Evolutionary conservation across 2,797 vertebrate species (phyloP).

Genomic region (Sarcophilus harrisii): DNA sequence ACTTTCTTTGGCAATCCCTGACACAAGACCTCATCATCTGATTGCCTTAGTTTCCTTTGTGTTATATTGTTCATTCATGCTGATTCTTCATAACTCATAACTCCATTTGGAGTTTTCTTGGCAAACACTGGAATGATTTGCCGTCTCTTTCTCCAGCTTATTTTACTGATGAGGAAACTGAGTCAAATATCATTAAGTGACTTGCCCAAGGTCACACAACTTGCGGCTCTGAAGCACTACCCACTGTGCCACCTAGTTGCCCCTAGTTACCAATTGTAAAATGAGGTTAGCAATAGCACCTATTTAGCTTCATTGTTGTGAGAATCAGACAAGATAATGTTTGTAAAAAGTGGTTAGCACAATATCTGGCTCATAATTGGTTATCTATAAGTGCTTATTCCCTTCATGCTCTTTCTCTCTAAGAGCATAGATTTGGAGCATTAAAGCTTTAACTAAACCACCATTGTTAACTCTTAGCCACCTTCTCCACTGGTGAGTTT

Average conservation of each 20-base stretch:
- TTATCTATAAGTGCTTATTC: no score
- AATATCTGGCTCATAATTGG: neutral
- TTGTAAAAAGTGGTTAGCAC: neutral
- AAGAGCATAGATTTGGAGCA: neutral
- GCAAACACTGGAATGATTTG: neutral
- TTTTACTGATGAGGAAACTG: neutral
- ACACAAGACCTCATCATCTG: no score
- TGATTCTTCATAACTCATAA: neutral
- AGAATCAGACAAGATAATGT: neutral
- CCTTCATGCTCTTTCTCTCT: neutral
- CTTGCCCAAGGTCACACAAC: neutral
- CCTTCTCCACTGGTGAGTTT: neutral
- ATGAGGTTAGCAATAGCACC: no score
- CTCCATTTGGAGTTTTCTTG: neutral
- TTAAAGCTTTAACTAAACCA: neutral
- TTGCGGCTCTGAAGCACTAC: neutral
- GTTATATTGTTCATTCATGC: neutral
- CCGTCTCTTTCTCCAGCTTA: neutral
- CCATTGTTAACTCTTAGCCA: neutral
- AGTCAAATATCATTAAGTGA: neutral
- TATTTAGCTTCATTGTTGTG: neutral
- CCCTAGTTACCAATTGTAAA: neutral
- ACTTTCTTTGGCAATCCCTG: no score
- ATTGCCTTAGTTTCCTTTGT: neutral
- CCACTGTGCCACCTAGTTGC: neutral